phyloP scores from a whole-genome alignment of 2,113 vertebrate species.

The Raja brachyura region DNA sequence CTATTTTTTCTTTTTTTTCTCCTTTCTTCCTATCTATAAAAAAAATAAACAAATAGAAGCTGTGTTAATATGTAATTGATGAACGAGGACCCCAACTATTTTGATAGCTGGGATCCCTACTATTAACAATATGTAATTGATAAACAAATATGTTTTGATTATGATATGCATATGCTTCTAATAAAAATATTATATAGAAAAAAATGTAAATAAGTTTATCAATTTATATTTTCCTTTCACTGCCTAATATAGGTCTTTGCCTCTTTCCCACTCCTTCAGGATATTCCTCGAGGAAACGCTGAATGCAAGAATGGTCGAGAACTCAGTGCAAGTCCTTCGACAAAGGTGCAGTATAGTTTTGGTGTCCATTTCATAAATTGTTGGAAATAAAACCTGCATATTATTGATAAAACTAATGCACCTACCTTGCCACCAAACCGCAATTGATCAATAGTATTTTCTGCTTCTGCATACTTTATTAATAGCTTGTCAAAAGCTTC shows the following conservation, averaged over 20 bases:
- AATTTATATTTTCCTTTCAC: background rate
- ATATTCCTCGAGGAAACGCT: background rate
- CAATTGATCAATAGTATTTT: constrained; percentile 55
- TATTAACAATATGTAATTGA: too few relatives aligned
- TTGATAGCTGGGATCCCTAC: too few relatives aligned
- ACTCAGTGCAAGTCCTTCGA: background rate
- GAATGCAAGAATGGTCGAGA: background rate
- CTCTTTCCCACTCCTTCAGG: background rate
- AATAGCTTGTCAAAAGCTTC: constrained; percentile 59
- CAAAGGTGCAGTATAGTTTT: background rate
- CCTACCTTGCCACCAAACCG: constrained; percentile 53
- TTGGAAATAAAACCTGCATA: background rate
- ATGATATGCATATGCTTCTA: too few relatives aligned
- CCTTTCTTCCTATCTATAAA: too few relatives aligned
- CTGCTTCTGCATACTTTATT: constrained; percentile 53
- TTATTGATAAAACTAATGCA: background rate
- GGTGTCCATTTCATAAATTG: background rate
- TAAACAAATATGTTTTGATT: too few relatives aligned
- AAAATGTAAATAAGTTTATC: too few relatives aligned
- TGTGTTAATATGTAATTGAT: too few relatives aligned
- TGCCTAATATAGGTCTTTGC: background rate
- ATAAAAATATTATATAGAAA: too few relatives aligned
- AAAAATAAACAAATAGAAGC: too few relatives aligned
- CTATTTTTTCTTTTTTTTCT: too few relatives aligned
- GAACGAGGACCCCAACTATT: too few relatives aligned